Evolutionary conservation across 2,113 vertebrate species (phyloP), one percentile per base, ranked within the genome.

Genomic region (Gobio gobio): DNA sequence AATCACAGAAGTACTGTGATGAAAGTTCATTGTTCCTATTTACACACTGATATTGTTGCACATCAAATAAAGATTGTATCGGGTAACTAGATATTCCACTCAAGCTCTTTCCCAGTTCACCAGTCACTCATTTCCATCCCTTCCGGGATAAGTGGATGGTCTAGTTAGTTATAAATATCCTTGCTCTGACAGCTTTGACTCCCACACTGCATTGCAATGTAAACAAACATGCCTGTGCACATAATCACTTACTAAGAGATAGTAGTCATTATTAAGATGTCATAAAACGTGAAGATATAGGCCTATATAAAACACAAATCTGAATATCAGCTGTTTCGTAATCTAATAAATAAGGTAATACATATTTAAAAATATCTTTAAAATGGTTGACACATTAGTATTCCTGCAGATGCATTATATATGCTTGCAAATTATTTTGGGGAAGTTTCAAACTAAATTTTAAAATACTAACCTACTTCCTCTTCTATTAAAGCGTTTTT

Each of bases 151-250:
- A 73, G 43, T 8, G 40, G 12, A 73, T 73, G 70, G 22, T 73
- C 70, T 47, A 47, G 43, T 73, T 73, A 73, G 70, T 24, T 73
- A 73, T 73, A 47, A 73, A 73, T 73, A 73, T 47, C 43, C 24
- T 73, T 73, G 10, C 70, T 56, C 24, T 76, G 74, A 54, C 74
- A 76, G 49, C n/a, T 76, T 18, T 77, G 49, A 10, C 26, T 77
- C 9, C 24, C 49, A 29, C 16, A 51, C 26, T 77, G 74, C 26
- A 22, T 33, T 49, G n/a, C 26, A 54, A 43, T 54, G 14, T 56
- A 54, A 56, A 56, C 26, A 47, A 20, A 77, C 49, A 77, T 54
- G 49, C 4, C 16, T 49, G n/a, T 40, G 18, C 66, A 70, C 33
- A 70, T 70, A 75, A 26, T 75, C 45, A 26, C 40, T 14, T 74